A percentile compares a stretch with the other conserved stretches of the same genome.
These are phyloP conservation scores for Brachionus rubens DNA, from an alignment of 1,140 invertebrate species.

Conservation along the genomic window DNA sequence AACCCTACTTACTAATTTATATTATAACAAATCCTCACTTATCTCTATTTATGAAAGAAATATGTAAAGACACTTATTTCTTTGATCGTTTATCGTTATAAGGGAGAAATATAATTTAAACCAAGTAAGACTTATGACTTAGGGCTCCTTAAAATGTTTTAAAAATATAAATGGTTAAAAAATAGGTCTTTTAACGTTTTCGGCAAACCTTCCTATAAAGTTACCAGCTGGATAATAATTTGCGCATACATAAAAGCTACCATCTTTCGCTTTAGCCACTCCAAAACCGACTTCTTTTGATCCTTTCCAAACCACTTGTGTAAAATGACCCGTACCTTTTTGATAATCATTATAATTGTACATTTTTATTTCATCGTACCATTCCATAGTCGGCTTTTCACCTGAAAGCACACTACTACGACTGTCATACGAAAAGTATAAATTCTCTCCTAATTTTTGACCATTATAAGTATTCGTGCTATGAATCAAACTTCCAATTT, in stretches of 20 bases:
- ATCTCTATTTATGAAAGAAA: too few species aligned
- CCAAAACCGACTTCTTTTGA: conserved; percentile 76
- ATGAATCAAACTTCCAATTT: conserved; percentile 70
- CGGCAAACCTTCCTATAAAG: conserved; percentile 70
- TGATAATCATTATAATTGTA: conserved; percentile 74
- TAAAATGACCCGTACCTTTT: conserved; percentile 78
- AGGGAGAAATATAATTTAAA: too few species aligned
- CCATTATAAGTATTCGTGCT: conserved; percentile 55
- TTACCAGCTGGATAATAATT: conserved; percentile 77
- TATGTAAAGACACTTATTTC: too few species aligned
- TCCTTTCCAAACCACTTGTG: conserved; percentile 80
- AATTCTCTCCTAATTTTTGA: not conserved
- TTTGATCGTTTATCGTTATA: too few species aligned
- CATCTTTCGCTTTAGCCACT: conserved; percentile 71
- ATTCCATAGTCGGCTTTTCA: conserved; percentile 77
- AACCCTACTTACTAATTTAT: too few species aligned
- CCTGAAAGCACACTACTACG: conserved; percentile 61
- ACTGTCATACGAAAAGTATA: conserved; percentile 9
- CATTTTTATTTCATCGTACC: conserved; percentile 75
- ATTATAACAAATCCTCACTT: too few species aligned
- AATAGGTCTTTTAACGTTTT: conserved; percentile 67
- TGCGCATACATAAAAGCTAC: conserved; percentile 68
- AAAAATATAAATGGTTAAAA: too few species aligned
- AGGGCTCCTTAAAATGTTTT: too few species aligned
- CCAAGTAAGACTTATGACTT: too few species aligned